Evolutionary conservation across 2,113 vertebrate genomes (phyloP), one percentile per base, ranked within the genome.

Genomic region (Dasyprocta punctata): DNA sequence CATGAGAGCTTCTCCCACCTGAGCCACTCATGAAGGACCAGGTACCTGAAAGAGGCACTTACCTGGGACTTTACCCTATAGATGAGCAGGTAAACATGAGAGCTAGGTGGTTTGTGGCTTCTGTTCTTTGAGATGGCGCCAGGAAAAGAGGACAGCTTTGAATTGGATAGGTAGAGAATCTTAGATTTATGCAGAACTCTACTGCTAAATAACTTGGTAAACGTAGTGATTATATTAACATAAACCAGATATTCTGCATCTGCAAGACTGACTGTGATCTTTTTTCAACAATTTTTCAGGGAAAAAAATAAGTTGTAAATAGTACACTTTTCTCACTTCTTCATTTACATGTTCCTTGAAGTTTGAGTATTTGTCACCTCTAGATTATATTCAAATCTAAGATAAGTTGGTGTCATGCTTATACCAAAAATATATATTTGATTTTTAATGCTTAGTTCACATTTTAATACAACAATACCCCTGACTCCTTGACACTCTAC

Each of bases 201-300:
- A n/a, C n/a, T 17, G 86, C 56, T 80, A 92, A 86, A 92, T 94
- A 67, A 71, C 36, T 71, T 85, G 49, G 33, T 88, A 85, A 96
- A 92, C 63, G 61, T 86, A 69, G 38, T 92, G 38, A 83, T 54
- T 80, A 49, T 52, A 92, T 38, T 86, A 86, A 89, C 41, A 47
- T 78, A 60, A 86, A 94, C 19, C 28, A 93, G 65, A 56, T 22
- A 89, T 73, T 80, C 33, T 33, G 47, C 41, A 78, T 91, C 73
- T 67, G 84, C 82, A 78, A 80, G 22, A 28, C 86, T 90, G 14
- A 56, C 38, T 83, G 30, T 67, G 20, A 85, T 92, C 44, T 77
- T 19, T 93, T 86, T 33, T 19, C 58, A n/a, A n/a, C n/a, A 89
- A 4, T 86, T 96, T 93, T 87, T 65, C 41, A 30, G 44, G 65